Evolutionary conservation across 2,113 vertebrate genomes (phyloP), one percentile per base, ranked within the genome.

Genomic region (Silurus asotus): DNA sequence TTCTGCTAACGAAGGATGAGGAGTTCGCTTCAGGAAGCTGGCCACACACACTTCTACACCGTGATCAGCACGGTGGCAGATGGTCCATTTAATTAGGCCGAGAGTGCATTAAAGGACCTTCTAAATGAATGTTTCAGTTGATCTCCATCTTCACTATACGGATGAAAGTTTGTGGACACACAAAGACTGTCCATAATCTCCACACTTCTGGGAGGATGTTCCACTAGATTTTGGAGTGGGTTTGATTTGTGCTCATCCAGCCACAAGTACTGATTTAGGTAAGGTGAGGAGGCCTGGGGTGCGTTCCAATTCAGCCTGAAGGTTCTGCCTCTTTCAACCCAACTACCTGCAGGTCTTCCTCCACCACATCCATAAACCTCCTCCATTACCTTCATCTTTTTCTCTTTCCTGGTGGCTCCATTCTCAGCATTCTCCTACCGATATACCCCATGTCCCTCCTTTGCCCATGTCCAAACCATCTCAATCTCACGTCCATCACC

Each of bases 61-160:
- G 10, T 45, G 3, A 89, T 92, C 87, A 83, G 92, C 87, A 91
- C 90, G 86, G 90, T 77, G 92, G 94, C 91, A 82, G 62, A 20
- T 58, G 85, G 82, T 87, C 84, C 82, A 58, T 87, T 89, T 90
- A 82, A 5, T 62, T 48, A 81, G 37, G 49, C 82, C 90, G 90
- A 90, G 10, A 70, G 69, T 48, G 72, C 25, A 14, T 84, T 19
- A 17, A 59, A 75, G 69, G 64, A 20, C 11, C 78, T 75, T 55
- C 78, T 51, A 74, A 74, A 74, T 4, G 8, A 72, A 72, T 8
- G 20, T 49, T 72, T 72, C 17, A 4, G 8, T 28, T 17, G 17
- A 17, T 69, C 15, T 48, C 37, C 1, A 1, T 15, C 65, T 17
- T 3, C 48, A 55, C 48, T 51, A 14, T 51, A 51, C 2, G 8